Percentiles rank a stretch among this genome's conserved stretches.
phyloP scores from a whole-genome alignment of 2,888 invertebrate species.

The Trichacis sp. region DNA sequence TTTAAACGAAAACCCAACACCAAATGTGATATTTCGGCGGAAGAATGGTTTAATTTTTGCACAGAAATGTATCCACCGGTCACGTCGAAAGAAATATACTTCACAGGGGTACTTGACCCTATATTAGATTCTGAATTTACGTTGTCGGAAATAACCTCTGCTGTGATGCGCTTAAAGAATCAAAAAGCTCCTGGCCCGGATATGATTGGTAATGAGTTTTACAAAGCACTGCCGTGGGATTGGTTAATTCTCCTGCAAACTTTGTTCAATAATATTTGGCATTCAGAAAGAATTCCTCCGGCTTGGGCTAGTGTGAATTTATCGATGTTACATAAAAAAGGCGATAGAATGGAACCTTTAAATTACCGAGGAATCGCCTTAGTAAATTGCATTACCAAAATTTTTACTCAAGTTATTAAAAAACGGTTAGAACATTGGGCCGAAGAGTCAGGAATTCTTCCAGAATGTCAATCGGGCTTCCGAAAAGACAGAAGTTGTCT shows the following conservation, averaged over 20 bases:
- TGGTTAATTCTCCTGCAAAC: background rate
- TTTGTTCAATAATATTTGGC: background rate
- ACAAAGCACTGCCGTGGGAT: background rate
- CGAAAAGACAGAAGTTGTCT: too few species aligned
- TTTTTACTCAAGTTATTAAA: background rate
- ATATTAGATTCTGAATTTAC: too few species aligned
- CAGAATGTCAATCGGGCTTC: constrained; percentile 9
- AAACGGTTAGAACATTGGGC: background rate
- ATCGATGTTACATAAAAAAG: background rate
- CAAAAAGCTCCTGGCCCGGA: background rate
- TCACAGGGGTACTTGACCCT: too few species aligned
- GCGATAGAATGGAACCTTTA: background rate
- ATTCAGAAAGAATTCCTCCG: background rate
- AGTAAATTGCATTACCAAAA: background rate
- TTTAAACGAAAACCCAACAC: too few species aligned
- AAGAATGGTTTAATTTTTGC: too few species aligned
- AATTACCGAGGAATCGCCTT: background rate
- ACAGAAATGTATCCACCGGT: too few species aligned
- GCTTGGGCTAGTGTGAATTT: background rate
- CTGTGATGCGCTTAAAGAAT: too few species aligned
- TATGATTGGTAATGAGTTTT: background rate
- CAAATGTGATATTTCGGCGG: too few species aligned
- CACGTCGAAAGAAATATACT: too few species aligned
- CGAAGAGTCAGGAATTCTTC: background rate
- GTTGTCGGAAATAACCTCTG: too few species aligned